Evolutionary conservation across 1,140 invertebrate genomes (phyloP), one percentile per base, ranked within the genome.

Genomic region (Schlechtendalia chinensis): DNA sequence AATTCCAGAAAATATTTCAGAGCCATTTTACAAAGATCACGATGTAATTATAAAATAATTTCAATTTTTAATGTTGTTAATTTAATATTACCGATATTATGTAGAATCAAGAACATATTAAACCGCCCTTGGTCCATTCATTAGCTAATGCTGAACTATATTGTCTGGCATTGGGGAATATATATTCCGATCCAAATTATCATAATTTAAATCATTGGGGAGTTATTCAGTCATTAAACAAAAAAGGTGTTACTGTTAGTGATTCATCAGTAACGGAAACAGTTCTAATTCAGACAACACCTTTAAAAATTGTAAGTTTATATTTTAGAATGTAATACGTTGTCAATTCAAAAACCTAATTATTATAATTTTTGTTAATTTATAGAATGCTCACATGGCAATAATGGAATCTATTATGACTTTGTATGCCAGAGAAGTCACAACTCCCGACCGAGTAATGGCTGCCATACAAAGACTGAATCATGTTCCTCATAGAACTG

Each of bases 371-470:
- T 39, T 39, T 3, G 32, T 39, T 39, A 3, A 39, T 39, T 87
- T 88, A 56, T 86, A 98, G 97, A 93, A 90, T 86, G 95, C 95
- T 83, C 97, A 99, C 87, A 92, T 98, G 91, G 91, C 94, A 86
- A 93, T 99, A 86, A 97, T 98, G 87, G 96, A 99, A 89, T 94
- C 94, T 83, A 89, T 99, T 85, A 98, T 99, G 96, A 90, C 91
- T 83, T 90, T 98, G 82, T 98, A 98, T 88, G 92, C 96, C 82
- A 93, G 94, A 84, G 95, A 98, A 87, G 93, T 97, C 81, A 92
- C 97, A 82, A 96, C 94, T 24, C 89, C 93, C 54, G 96, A 98
- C 83, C 89, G 94, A 74, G 92, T 98, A 45, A 89, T 93, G 32
- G 91, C 94, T 80, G 94, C 96, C 71, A 92, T 97, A 75, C 89